Base-by-base conservation (phyloP, 2,797 vertebrate genomes). In the Psittacula echo region DNA sequence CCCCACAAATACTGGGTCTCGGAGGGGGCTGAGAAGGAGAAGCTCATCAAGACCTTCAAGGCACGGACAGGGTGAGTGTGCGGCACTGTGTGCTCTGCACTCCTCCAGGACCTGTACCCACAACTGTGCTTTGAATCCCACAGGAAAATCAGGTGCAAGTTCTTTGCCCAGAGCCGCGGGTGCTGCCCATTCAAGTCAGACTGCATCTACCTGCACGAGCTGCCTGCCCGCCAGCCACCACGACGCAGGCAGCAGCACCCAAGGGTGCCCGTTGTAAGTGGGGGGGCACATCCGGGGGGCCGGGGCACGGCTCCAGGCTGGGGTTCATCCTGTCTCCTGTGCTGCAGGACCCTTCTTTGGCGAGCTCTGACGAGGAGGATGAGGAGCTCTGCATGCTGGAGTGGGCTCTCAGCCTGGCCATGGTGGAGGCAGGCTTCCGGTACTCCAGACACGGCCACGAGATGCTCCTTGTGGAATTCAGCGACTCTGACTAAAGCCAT, bases 1-100 rank as follows among this genome's bases (percentile, higher is more conserved):
- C 99, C 99, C 5, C 96, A 98, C 97, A 98, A 98, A 60, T 98
- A 98, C 95, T 99, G 99, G 99, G 97, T 99, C 73, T 98, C 94
- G 7, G 96, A 98, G 6, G 98, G 77, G 15, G 81, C 67, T n/a
- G 97, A 98, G 60, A 99, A 99, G 94, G 97, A 98, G 80, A 89
- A 92, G 10, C 87, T 99, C n/a, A 98, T 99, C 71, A 78, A 96
- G 53, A 90, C 91, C 80, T 99, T 99, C 97, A 99, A 98, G 97
- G 98, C 98, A 8, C 98, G 96, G 93, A 98, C 97, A 29, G 98
- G 99, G 99, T 99, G 96, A 85, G 96, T 34, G 54, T 0, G 0
- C 2, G 24, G 75, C 3, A 3, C 71, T 1, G 32, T 0, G 0
- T n/a, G 34, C 27, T 78, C 47, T 1, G 5, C 2, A 27, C 77